Evolutionary conservation across 2,113 vertebrate species (phyloP).

Genomic region (Macquaria australasica): DNA sequence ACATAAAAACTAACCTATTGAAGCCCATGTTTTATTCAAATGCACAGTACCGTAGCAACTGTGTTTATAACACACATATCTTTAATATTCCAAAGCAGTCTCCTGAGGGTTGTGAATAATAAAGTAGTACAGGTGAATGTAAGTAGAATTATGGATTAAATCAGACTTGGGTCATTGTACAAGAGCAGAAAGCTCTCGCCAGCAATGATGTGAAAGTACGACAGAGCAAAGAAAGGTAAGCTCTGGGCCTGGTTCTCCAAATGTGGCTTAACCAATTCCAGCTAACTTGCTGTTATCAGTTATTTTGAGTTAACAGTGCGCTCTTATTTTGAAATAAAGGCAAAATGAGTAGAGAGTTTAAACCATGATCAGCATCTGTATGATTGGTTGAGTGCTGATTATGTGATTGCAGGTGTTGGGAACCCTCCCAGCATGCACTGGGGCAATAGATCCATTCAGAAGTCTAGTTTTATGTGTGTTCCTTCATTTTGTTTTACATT

Average conservation of each 20-base stretch:
- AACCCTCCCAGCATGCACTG: no score
- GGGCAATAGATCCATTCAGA: no score
- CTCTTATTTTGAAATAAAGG: no score
- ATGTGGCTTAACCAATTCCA: no score
- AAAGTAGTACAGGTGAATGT: constrained; percentile 9
- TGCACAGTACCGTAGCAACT: background rate
- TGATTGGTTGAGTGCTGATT: no score
- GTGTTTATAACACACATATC: background rate
- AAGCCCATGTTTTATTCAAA: background rate
- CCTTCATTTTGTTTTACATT: no score
- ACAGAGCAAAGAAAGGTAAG: constrained; percentile 9
- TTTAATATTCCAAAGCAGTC: background rate
- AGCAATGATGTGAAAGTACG: background rate
- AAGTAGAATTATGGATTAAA: constrained; percentile 10
- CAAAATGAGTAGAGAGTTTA: no score
- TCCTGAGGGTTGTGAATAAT: constrained; percentile 21
- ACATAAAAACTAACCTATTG: background rate
- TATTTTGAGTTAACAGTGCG: no score
- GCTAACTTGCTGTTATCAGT: no score
- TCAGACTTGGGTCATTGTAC: background rate
- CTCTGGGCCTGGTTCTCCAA: background rate
- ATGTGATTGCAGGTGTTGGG: no score
- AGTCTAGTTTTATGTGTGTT: no score
- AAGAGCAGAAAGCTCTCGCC: background rate
- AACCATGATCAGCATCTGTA: no score